phyloP scores from a whole-genome alignment of 2,113 vertebrate species.

The Mystacornis crossleyi region DNA sequence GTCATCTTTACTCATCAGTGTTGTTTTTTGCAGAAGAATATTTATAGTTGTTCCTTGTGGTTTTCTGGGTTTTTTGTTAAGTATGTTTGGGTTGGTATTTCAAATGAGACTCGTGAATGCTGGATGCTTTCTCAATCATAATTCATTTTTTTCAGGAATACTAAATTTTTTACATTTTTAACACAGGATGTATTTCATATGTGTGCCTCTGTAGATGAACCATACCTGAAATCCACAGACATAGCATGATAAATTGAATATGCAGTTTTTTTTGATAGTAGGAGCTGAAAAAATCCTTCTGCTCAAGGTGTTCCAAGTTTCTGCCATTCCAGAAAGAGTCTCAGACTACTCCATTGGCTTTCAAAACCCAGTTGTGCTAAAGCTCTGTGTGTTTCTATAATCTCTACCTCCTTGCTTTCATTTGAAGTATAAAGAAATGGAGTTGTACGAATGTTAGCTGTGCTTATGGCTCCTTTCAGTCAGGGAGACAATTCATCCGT shows the following conservation, averaged over 20 bases:
- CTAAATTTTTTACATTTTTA: neutral
- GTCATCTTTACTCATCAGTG: neutral
- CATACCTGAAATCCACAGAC: neutral
- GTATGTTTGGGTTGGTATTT: neutral
- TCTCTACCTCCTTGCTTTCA: neutral
- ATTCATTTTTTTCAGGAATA: neutral
- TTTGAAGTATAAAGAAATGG: neutral
- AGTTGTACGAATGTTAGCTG: neutral
- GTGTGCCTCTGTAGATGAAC: neutral
- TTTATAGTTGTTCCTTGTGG: neutral
- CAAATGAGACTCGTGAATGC: neutral
- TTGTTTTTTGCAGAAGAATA: neutral
- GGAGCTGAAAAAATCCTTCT: neutral
- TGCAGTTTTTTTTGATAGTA: neutral
- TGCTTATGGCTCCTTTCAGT: neutral
- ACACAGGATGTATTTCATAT: neutral
- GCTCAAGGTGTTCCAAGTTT: neutral
- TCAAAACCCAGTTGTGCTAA: neutral
- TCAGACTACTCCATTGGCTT: neutral
- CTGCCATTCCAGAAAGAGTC: neutral
- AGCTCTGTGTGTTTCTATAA: neutral
- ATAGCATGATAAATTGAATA: neutral
- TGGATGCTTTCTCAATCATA: neutral
- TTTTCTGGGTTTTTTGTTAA: neutral
- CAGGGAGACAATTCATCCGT: neutral